Conservation (phyloP, 2,797 vertebrate species). For the Gallinago solitaria region DNA sequence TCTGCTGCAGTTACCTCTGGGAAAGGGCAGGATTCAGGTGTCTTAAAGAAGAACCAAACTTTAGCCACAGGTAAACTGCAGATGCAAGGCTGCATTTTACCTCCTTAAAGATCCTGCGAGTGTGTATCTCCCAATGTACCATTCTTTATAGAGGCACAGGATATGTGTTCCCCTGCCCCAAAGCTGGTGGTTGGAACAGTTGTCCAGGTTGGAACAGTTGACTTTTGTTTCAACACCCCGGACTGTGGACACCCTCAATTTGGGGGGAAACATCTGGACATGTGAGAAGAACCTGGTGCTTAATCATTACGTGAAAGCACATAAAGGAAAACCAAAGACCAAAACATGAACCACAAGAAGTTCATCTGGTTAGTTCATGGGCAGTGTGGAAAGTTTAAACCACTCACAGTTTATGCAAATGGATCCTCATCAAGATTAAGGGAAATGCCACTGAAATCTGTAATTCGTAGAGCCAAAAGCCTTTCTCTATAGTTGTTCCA, state of each 20-base stretch:
- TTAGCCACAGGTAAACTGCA: neutral
- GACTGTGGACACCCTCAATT: neutral
- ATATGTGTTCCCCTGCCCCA: neutral
- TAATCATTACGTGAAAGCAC: neutral
- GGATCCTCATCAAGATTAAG: neutral
- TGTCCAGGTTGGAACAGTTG: neutral
- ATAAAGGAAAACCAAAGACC: neutral
- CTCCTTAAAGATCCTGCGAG: neutral
- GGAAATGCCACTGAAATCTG: constrained; percentile 23
- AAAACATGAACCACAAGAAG: neutral
- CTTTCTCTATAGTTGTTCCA: constrained; percentile 44
- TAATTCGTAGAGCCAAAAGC: neutral
- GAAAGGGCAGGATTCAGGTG: neutral
- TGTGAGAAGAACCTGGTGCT: neutral
- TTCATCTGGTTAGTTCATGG: neutral
- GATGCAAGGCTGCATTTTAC: neutral
- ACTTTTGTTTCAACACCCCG: neutral
- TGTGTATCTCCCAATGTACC: neutral
- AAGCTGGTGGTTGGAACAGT: neutral
- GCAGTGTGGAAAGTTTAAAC: neutral
- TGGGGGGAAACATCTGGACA: neutral
- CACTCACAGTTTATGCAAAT: neutral
- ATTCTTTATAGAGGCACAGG: accelerated
- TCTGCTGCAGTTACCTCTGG: neutral
- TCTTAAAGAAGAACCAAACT: neutral